A percentile compares a stretch with the other conserved stretches of the same genome.
These are phyloP conservation scores for Hemiscyllium ocellatum DNA, from an alignment of 2,113 vertebrate genomes.

Conservation along the genomic window DNA sequence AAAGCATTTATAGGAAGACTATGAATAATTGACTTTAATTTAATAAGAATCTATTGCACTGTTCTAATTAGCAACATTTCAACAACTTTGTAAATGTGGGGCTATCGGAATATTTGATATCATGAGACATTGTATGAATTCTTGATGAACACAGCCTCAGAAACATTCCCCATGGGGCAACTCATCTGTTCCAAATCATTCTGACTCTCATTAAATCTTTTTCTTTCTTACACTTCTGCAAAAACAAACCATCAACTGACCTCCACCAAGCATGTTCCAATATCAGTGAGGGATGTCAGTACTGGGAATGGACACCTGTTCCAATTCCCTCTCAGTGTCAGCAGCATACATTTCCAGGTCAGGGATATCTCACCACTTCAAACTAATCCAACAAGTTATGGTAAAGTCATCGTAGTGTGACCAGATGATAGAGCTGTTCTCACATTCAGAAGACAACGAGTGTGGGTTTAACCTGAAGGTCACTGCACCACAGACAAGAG, in stretches of 20 bases:
- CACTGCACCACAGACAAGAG: too few species aligned
- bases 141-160: neutral
- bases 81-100: conserved; percentile 14
- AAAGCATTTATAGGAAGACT: neutral
- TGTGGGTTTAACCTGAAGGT: too few species aligned
- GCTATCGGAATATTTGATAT: conserved; percentile 24
- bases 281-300: neutral
- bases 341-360: neutral
- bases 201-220: neutral
- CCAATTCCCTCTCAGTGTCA: neutral
- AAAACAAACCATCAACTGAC: neutral
- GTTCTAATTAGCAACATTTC: conserved; percentile 23
- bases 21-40: conserved; percentile 11
- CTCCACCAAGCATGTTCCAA: neutral
- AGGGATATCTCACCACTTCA: neutral
- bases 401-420: too few species aligned
- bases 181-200: neutral
- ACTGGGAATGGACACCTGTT: neutral
- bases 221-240: neutral
- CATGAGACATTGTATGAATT: neutral
- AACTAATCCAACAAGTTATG: neutral
- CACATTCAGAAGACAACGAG: too few species aligned
- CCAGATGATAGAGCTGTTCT: too few species aligned
- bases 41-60: conserved; percentile 25
- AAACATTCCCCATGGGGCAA: neutral